Base-by-base conservation (phyloP, 2,888 invertebrate genomes). In the Pollenia angustigena region DNA sequence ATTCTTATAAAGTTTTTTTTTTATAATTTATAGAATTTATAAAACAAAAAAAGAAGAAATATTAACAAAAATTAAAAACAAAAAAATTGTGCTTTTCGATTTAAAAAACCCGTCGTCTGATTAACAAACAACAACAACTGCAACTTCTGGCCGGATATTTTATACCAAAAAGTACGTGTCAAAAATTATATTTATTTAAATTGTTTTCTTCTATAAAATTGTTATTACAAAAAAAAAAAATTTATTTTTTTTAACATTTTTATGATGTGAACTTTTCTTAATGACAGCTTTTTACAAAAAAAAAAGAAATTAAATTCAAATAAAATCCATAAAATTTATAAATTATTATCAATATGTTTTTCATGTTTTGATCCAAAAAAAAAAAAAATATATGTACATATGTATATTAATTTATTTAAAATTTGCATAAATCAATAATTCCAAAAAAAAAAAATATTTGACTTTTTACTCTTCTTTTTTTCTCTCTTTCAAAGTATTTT, bases 101-200 rank as follows among this genome's bases (percentile, higher is more conserved):
- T 56, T 48, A 56, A 23, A 32, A 68, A 68, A 58, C 68, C 56
- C 32, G 68, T 48, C 46, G 68, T 48, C 46, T 40, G 46, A 11
- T 58, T 50, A 74, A 48, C 58, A 62, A 46, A 42, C 69, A 42
- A 46, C 50, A 48, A 48, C 50, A 42, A 32, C 69, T 69, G 46
- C 32, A 75, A 54, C 18, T n/a, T n/a, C 7, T 58, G 18, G 10
- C 0, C 50, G 8, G 18, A 69, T 40, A 66, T 66, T 79, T 32
- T 18, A 56, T 18, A 32, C 8, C n/a, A 62, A 69, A 32, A 81
- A 81, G 87, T 87, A 87, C 48, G 87, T 84, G 83, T 76, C 14
- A 62, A 16, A 64, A 42, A 52, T 66, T 58, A 64, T 72, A 78
- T 62, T 72, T 74, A 42, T 72, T 69, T 0, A 58, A 44, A n/a